Conservation (phyloP, 2,888 invertebrate genomes). For the Drosophila peninsularis region DNA sequence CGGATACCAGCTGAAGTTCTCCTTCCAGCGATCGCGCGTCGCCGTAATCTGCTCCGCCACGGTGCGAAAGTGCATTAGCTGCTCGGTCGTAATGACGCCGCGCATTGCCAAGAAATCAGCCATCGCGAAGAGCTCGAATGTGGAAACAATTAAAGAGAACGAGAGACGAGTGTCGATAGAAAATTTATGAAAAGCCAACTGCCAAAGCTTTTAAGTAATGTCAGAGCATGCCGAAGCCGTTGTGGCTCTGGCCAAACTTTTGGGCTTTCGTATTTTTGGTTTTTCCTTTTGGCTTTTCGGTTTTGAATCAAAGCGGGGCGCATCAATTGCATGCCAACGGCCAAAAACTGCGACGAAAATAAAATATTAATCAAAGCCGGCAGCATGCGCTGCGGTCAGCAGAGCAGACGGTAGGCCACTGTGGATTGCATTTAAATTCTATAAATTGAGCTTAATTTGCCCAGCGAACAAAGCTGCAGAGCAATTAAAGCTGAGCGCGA, state of each 20-base stretch:
- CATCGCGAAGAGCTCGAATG: background rate
- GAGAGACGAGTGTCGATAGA: background rate
- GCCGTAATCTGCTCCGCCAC: constrained; percentile 4
- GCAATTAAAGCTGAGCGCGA: constrained; percentile 69
- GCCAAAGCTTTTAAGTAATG: background rate
- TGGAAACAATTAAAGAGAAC: background rate
- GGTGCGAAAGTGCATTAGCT: constrained; percentile 26
- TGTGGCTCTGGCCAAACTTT: background rate
- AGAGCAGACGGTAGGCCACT: constrained; percentile 14
- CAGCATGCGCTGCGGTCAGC: constrained; percentile 29
- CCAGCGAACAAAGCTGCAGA: constrained; percentile 51
- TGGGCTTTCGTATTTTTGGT: background rate
- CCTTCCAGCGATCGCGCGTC: constrained; percentile 27
- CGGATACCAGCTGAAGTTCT: constrained; percentile 41
- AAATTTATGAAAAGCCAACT: constrained; percentile 4
- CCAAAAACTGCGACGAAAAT: background rate
- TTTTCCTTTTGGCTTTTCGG: background rate
- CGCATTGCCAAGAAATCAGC: background rate
- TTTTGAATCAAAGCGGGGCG: constrained; percentile 12
- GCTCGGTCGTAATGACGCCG: constrained; percentile 39
- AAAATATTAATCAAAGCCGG: constrained; percentile 3
- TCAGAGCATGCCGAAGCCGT: constrained; percentile 8
- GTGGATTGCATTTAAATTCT: constrained; percentile 55
- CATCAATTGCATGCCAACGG: constrained; percentile 21
- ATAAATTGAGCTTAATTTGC: constrained; percentile 63